Evolutionary conservation across 2,888 invertebrate genomes (phyloP).

Genomic region (Rhagonycha fulva): DNA sequence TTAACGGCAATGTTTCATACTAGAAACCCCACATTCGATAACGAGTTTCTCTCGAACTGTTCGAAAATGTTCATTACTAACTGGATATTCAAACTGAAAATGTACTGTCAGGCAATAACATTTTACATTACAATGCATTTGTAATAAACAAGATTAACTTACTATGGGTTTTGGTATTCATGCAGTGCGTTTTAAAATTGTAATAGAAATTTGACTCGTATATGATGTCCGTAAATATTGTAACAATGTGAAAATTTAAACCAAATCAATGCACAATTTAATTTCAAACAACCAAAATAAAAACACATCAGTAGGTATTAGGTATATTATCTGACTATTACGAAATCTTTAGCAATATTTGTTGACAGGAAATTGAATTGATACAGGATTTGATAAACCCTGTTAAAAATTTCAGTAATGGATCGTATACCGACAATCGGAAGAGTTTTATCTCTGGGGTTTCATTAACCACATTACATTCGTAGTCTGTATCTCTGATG

Average conservation of each 20-base stretch:
- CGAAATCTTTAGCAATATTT: constrained; percentile 37
- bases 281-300: background rate
- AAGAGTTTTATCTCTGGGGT: constrained; percentile 40
- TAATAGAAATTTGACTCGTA: constrained; percentile 31
- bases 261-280: constrained; percentile 32
- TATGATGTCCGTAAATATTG: background rate
- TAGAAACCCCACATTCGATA: constrained; percentile 11
- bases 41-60: constrained; percentile 20
- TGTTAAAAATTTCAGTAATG: constrained; percentile 53
- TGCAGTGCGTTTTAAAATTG: constrained; percentile 35
- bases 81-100: constrained; percentile 23
- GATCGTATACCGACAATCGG: constrained; percentile 45
- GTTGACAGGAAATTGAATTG: constrained; percentile 47
- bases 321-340: constrained; percentile 14
- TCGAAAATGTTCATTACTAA: constrained; percentile 25
- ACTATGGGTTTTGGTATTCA: constrained; percentile 27
- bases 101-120: constrained; percentile 24
- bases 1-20: constrained; percentile 3
- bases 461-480: constrained; percentile 45
- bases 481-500: constrained; percentile 45
- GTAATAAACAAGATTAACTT: constrained; percentile 40
- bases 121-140: constrained; percentile 32
- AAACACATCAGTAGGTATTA: background rate
- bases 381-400: constrained; percentile 51
- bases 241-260: constrained; percentile 17